Percentiles rank a stretch among this genome's conserved stretches.
These are phyloP conservation scores for Melipona quadrifasciata DNA, from an alignment of 1,140 invertebrate species.

Conservation along the genomic window DNA sequence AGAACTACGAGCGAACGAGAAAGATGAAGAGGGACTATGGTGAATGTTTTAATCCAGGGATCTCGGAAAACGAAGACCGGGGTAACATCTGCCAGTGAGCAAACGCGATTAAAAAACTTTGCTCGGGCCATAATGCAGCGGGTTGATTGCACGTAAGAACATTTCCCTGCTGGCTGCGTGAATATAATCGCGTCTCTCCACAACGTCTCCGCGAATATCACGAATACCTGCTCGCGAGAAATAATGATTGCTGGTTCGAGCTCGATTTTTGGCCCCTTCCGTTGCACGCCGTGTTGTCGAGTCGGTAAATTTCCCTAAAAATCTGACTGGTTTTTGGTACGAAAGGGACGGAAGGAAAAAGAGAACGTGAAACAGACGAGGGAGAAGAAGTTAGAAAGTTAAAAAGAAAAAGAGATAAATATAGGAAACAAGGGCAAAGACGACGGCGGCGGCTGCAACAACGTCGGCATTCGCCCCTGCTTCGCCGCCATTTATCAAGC, in stretches of 20 bases:
- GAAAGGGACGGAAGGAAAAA: slow-evolving; percentile 1
- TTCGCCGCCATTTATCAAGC: slow-evolving; percentile 62
- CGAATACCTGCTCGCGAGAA: neutral
- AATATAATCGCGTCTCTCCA: slow-evolving; percentile 57
- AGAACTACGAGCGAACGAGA: slow-evolving; percentile 54
- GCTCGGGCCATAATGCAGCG: slow-evolving; percentile 31
- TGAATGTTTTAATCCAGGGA: slow-evolving; percentile 25
- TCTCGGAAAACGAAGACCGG: neutral
- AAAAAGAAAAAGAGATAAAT: neutral
- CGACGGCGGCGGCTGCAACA: slow-evolving; percentile 28
- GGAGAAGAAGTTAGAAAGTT: neutral
- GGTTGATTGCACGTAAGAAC: slow-evolving; percentile 56
- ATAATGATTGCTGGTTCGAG: slow-evolving; percentile 27
- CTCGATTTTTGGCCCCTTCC: neutral
- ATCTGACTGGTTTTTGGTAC: slow-evolving; percentile 26
- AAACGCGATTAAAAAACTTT: slow-evolving; percentile 65
- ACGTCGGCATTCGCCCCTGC: slow-evolving; percentile 36
- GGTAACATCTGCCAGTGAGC: slow-evolving; percentile 38
- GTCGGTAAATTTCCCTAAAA: slow-evolving; percentile 15
- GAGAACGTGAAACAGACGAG: neutral
- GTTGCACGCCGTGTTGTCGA: neutral
- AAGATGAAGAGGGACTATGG: slow-evolving; percentile 41
- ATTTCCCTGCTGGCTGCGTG: slow-evolving; percentile 12
- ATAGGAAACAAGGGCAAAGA: slow-evolving; percentile 17
- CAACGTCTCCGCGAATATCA: neutral